Conservation (phyloP, 30 jellyfish, hydroid and myxozoan genomes). For the Nemopilema nomurai region DNA sequence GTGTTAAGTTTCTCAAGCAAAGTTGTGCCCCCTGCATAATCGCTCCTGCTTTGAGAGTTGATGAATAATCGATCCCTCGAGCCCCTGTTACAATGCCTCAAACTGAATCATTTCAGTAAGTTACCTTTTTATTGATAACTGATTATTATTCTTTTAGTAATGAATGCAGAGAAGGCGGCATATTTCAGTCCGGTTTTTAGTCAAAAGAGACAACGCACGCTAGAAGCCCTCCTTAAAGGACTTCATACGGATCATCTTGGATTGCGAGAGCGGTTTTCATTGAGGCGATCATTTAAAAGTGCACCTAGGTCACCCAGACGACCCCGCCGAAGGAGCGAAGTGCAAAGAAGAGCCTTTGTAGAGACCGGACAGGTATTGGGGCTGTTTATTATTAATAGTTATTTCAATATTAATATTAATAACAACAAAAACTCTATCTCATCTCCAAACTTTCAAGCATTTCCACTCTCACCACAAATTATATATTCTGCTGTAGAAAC, state of each 20-base stretch:
- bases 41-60: no score
- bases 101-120: no score
- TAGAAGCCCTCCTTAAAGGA: conserved; percentile 90
- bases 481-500: no score
- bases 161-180: conserved; percentile 99
- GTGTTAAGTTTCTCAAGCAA: no score
- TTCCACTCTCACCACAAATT: no score
- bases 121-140: neutral
- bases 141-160: conserved; percentile 57
- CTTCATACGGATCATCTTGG: conserved; percentile 83
- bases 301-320: conserved; percentile 68
- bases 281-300: conserved; percentile 53
- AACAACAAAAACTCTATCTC: no score
- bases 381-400: neutral
- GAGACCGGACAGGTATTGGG: conserved; percentile 97
- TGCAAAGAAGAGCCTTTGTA: conserved; percentile 77
- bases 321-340: conserved; percentile 65
- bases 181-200: conserved; percentile 96
- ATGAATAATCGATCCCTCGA: no score
- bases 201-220: conserved; percentile 90
- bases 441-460: no score
- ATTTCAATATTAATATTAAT: no score
- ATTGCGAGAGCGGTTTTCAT: conserved; percentile 62
- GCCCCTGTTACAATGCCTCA: no score
- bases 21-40: no score